These are phyloP conservation scores for Anhinga anhinga DNA, from an alignment of 2,113 vertebrate species.

Conservation along the genomic window DNA sequence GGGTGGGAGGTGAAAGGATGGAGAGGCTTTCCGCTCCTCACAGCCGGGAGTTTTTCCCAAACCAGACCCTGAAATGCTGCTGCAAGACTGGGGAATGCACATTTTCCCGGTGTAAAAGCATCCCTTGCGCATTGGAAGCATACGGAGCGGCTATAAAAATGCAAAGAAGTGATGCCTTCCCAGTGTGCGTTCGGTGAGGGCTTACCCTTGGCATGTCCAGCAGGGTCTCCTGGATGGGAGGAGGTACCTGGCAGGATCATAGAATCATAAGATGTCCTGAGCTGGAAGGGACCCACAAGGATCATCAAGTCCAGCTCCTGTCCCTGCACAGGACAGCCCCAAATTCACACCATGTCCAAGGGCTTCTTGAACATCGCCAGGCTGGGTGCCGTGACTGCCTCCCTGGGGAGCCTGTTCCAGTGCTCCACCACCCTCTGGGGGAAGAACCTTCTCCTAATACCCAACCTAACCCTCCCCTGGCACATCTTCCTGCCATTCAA, in stretches of 20 bases:
- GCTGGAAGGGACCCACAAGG: too few species aligned
- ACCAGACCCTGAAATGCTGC: neutral
- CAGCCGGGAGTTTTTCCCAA: neutral
- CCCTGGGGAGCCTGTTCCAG: too few species aligned
- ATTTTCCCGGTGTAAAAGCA: neutral
- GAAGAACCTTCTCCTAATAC: too few species aligned
- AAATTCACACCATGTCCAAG: too few species aligned
- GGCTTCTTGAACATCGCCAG: too few species aligned
- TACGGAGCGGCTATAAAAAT: neutral
- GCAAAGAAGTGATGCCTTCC: neutral
- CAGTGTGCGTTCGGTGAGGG: accelerated
- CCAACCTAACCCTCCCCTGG: too few species aligned
- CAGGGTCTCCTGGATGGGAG: neutral
- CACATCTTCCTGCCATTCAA: too few species aligned
- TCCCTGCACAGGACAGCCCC: too few species aligned
- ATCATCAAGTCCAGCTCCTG: too few species aligned
- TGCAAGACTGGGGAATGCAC: neutral
- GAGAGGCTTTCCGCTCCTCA: neutral
- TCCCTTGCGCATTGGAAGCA: neutral
- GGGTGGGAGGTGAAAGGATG: neutral
- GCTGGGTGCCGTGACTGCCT: too few species aligned
- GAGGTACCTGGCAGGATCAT: neutral
- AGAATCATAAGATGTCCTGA: too few species aligned
- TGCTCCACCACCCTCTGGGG: too few species aligned
- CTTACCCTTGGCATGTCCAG: neutral